Evolutionary conservation across 2,113 vertebrate genomes (phyloP), one percentile per base, ranked within the genome.

Genomic region (Oreochromis aureus): DNA sequence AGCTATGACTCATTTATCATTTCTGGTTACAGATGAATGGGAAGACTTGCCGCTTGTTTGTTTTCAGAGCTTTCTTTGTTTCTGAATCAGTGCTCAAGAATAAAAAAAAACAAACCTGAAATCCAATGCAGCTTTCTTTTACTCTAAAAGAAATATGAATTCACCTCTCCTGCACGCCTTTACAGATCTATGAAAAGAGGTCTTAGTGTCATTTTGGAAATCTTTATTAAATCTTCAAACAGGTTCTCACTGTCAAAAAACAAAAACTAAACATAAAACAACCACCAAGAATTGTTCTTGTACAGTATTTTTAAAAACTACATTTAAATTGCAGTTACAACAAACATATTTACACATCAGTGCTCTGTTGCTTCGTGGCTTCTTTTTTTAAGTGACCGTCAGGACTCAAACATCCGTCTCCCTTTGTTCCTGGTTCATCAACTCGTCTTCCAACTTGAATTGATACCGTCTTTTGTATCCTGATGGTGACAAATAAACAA

Each of bases 401-500:
- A 18, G 0, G 69, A 1, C 36, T 91, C 55, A 96, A 41, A 95
- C 89, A 18, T 88, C 82, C 0, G 89, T 95, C 87, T 96, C 92
- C 27, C 78, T 51, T 30, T 66, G 5, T 48, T 85, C 56, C 13
- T 22, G 10, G 27, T 41, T 86, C 66, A 92, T 85, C 19, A 18
- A 36, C 48, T 89, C 86, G 0, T 79, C 58, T 30, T 93, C 89
- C 56, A 92, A 89, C 34, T 10, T 53, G 58, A 58, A 4, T 10
- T 1, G 81, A 6, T 10, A 4, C 11, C 2, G 15, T 58, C 92
- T 78, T 69, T 56, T 88, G 55, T 91, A 19, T 61, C 81, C 95
- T 95, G 89, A 13, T 48, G 81, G 41, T 4, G 8, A 51, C 2
- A 89, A 79, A 53, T 3, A 19, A 2, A 44, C 4, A 27, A 2